These are phyloP conservation scores for Stenolophus ochropezus DNA, from an alignment of 2,888 invertebrate species.

Conservation along the genomic window DNA sequence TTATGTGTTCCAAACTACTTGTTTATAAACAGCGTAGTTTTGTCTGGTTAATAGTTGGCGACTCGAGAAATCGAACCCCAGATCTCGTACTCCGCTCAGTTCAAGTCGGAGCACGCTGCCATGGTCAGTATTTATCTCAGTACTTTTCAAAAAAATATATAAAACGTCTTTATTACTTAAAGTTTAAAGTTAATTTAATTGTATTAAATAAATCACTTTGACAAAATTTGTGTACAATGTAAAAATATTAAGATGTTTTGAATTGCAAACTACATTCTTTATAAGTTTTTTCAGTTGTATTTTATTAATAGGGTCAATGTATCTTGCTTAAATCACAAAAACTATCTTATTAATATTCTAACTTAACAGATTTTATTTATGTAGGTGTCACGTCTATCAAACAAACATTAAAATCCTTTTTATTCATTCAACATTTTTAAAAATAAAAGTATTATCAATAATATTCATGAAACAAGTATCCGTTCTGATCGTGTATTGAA, in stretches of 20 bases:
- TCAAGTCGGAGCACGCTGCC: no score
- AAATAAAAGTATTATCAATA: neutral
- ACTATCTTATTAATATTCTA: slow-evolving; percentile 28
- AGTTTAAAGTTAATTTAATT: no score
- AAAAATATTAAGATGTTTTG: neutral
- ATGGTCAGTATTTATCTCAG: no score
- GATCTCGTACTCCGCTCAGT: no score
- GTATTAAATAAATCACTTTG: neutral
- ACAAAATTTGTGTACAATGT: neutral
- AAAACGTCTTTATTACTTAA: no score
- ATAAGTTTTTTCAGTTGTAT: neutral
- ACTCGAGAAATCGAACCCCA: no score
- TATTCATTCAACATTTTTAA: neutral
- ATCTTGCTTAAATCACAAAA: slow-evolving; percentile 6
- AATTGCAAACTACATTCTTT: neutral
- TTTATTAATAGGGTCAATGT: slow-evolving; percentile 22
- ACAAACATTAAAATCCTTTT: slow-evolving; percentile 22
- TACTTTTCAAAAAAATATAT: no score
- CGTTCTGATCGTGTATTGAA: slow-evolving; percentile 31
- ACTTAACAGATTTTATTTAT: slow-evolving; percentile 13
- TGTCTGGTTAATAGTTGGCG: no score
- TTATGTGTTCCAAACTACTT: no score
- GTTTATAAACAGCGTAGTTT: no score
- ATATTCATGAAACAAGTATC: neutral
- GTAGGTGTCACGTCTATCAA: slow-evolving; percentile 29